A percentile compares a stretch with the other conserved stretches of the same genome.
These are phyloP conservation scores for Congeria kusceri DNA, from an alignment of 2,888 invertebrate genomes.

Conservation along the genomic window DNA sequence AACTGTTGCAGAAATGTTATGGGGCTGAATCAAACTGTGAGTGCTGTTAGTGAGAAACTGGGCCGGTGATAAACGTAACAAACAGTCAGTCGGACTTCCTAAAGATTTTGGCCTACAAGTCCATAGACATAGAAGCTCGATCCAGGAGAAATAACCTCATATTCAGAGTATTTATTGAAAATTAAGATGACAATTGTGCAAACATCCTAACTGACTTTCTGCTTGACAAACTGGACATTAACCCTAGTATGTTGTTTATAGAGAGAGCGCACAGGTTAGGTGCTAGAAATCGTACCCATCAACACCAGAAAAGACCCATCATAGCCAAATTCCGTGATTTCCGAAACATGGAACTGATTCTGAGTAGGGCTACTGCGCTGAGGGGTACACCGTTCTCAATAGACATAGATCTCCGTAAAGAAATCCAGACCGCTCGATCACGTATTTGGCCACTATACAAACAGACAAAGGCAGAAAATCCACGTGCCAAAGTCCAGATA, in stretches of 20 bases:
- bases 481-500: no score
- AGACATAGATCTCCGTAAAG: constrained; percentile 27
- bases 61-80: constrained; percentile 4
- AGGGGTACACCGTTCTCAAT: constrained; percentile 22
- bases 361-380: constrained; percentile 10
- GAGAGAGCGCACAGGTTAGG: constrained; percentile 30
- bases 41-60: constrained; percentile 10
- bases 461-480: neutral
- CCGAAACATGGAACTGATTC: constrained; percentile 20
- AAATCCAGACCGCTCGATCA: constrained; percentile 26
- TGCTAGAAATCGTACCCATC: neutral
- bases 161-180: constrained; percentile 5
- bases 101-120: constrained; percentile 9
- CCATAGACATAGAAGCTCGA: constrained; percentile 14
- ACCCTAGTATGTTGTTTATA: neutral
- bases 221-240: constrained; percentile 9
- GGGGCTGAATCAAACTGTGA: neutral
- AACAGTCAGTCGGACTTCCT: constrained; percentile 5
- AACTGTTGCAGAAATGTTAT: neutral
- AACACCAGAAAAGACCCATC: constrained; percentile 22
- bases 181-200: constrained; percentile 6
- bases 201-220: constrained; percentile 9
- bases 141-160: constrained; percentile 19
- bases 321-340: constrained; percentile 36
- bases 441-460: constrained; percentile 24